phyloP scores from a whole-genome alignment of 2,797 vertebrate species.

The Poecile montanus region DNA sequence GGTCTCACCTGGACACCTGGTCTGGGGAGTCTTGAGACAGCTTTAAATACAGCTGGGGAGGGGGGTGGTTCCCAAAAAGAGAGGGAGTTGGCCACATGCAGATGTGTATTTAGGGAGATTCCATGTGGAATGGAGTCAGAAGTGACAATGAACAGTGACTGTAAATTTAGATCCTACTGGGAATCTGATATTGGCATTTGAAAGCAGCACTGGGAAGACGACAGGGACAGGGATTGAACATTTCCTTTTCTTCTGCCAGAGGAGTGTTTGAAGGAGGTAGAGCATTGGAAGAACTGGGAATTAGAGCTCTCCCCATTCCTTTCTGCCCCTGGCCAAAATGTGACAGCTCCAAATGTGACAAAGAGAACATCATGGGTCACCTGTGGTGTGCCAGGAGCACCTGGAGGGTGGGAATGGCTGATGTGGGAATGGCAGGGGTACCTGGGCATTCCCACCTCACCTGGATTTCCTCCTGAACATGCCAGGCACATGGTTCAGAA shows the following conservation, averaged over 20 bases:
- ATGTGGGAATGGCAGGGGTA: neutral
- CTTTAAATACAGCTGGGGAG: fast-evolving
- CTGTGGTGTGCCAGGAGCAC: neutral
- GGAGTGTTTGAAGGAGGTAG: neutral
- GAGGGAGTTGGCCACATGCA: neutral
- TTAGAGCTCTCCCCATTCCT: neutral
- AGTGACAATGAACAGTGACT: neutral
- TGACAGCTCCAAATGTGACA: neutral
- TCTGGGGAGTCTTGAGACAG: neutral
- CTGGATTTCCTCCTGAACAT: neutral
- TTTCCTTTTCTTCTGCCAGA: neutral
- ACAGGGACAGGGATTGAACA: neutral
- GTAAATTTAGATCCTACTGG: neutral
- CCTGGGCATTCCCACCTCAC: neutral
- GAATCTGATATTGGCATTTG: neutral
- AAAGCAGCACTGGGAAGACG: neutral
- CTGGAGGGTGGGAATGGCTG: neutral
- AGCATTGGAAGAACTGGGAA: neutral
- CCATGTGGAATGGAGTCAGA: neutral
- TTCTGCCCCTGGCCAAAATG: neutral
- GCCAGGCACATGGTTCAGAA: neutral
- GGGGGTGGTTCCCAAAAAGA: neutral
- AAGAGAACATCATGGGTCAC: neutral
- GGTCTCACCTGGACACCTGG: no score
- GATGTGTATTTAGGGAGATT: neutral